These are phyloP conservation scores for Cheilosia urbana DNA, from an alignment of 2,888 invertebrate genomes.

Conservation along the genomic window DNA sequence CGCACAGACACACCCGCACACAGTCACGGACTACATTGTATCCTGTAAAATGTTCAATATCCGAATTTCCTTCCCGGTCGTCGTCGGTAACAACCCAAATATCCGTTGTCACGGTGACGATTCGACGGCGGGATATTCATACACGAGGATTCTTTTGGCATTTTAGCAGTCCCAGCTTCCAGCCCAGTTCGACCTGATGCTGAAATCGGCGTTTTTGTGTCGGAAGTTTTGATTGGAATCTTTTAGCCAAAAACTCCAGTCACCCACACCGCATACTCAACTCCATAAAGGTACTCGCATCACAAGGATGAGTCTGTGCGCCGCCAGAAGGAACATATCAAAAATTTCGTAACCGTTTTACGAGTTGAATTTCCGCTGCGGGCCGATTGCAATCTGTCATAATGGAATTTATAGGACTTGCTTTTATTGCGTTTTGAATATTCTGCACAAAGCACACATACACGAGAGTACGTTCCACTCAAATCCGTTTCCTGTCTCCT, in stretches of 20 bases:
- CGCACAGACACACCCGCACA: slow-evolving; percentile 2
- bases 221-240: slow-evolving; percentile 71
- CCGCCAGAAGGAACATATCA: slow-evolving; percentile 72
- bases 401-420: slow-evolving; percentile 77
- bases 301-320: slow-evolving; percentile 28
- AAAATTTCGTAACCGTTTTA: slow-evolving; percentile 77
- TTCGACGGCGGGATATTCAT: slow-evolving; percentile 43
- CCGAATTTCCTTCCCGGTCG: slow-evolving; percentile 66
- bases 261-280: slow-evolving; percentile 13
- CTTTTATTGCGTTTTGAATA: slow-evolving; percentile 74
- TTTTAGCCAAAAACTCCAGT: slow-evolving; percentile 45
- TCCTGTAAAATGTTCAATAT: slow-evolving; percentile 66
- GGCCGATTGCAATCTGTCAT: slow-evolving; percentile 78
- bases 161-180: slow-evolving; percentile 4
- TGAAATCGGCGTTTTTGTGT: slow-evolving; percentile 77
- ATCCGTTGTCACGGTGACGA: slow-evolving; percentile 60
- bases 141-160: slow-evolving; percentile 26
- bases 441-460: slow-evolving; percentile 57
- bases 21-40: slow-evolving; percentile 12
- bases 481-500: slow-evolving; percentile 34
- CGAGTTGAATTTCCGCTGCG: slow-evolving; percentile 78
- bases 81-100: slow-evolving; percentile 68
- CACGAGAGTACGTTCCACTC: slow-evolving; percentile 19
- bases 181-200: slow-evolving; percentile 20
- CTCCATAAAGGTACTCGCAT: slow-evolving; percentile 54